phyloP scores from a whole-genome alignment of 2,113 vertebrate genomes.

The Semicossyphus pulcher region DNA sequence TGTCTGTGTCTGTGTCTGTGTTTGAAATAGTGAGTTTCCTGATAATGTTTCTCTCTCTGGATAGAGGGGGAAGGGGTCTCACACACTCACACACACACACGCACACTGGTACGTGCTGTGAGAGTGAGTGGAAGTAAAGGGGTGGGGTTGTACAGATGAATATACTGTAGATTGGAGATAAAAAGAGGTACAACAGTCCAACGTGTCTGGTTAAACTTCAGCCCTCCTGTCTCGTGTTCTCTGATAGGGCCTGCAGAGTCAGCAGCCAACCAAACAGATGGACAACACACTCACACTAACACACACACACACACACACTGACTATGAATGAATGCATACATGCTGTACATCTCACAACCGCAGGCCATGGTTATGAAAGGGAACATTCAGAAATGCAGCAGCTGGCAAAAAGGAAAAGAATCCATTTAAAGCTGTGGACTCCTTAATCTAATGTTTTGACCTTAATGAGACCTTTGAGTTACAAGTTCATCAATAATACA shows the following conservation, averaged over 20 bases:
- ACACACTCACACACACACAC: background rate
- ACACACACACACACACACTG: conserved; percentile 17
- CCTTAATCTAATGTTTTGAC: background rate
- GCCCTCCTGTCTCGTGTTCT: conserved; percentile 30
- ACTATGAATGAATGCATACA: conserved; percentile 17
- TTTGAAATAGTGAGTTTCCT: conserved; percentile 33
- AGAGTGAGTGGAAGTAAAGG: background rate
- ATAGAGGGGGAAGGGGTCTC: background rate
- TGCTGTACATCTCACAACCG: background rate
- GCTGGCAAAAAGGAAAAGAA: background rate
- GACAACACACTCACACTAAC: conserved; percentile 5
- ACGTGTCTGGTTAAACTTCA: conserved; percentile 55
- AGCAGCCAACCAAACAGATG: conserved; percentile 24
- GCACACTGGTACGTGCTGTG: background rate
- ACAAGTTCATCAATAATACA: background rate
- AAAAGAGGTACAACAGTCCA: conserved; percentile 26
- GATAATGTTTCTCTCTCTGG: conserved; percentile 32
- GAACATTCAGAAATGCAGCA: conserved; percentile 35
- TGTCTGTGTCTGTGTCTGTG: background rate
- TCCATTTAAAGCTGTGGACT: background rate
- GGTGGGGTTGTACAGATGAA: background rate
- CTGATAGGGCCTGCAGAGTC: conserved; percentile 50
- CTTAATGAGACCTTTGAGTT: background rate
- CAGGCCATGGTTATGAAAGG: conserved; percentile 25
- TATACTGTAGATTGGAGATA: conserved; percentile 24